These are phyloP conservation scores for Papilio xuthus DNA, from an alignment of 1,140 invertebrate species.

Conservation along the genomic window DNA sequence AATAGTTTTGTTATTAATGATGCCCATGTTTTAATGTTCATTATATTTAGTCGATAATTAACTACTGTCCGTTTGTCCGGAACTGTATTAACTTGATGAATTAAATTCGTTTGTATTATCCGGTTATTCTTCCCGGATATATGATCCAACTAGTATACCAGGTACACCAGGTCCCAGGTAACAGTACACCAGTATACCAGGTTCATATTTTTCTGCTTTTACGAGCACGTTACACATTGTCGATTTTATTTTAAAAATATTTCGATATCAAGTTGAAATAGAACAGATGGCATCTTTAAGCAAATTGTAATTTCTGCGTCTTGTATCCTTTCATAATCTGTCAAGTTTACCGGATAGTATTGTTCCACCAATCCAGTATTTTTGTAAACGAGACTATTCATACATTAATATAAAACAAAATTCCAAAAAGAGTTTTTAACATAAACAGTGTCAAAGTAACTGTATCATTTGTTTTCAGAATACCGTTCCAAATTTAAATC, in stretches of 20 bases:
- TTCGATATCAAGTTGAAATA: too few species aligned
- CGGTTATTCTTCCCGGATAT: slow-evolving; percentile 8
- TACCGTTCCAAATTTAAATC: neutral
- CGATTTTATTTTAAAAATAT: too few species aligned
- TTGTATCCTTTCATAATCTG: too few species aligned
- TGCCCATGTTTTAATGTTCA: slow-evolving; percentile 20
- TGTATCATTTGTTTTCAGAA: neutral
- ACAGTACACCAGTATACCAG: too few species aligned
- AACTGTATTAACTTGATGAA: slow-evolving; percentile 6
- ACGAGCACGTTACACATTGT: too few species aligned
- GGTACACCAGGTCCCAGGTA: too few species aligned
- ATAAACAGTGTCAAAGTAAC: neutral
- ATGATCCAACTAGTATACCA: too few species aligned
- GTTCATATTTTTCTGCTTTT: too few species aligned
- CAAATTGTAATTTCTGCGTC: too few species aligned
- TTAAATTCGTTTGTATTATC: slow-evolving; percentile 2
- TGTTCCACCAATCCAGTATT: too few species aligned
- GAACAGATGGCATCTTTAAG: too few species aligned
- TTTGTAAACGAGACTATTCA: neutral
- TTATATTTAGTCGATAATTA: slow-evolving; percentile 29
- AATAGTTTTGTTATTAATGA: slow-evolving; percentile 33
- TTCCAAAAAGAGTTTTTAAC: neutral
- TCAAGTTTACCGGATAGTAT: too few species aligned
- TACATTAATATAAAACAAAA: neutral
- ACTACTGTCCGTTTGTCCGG: slow-evolving; percentile 13